These are phyloP conservation scores for Marasmarcha lunaedactyla DNA, from an alignment of 2,888 invertebrate genomes.

Conservation along the genomic window DNA sequence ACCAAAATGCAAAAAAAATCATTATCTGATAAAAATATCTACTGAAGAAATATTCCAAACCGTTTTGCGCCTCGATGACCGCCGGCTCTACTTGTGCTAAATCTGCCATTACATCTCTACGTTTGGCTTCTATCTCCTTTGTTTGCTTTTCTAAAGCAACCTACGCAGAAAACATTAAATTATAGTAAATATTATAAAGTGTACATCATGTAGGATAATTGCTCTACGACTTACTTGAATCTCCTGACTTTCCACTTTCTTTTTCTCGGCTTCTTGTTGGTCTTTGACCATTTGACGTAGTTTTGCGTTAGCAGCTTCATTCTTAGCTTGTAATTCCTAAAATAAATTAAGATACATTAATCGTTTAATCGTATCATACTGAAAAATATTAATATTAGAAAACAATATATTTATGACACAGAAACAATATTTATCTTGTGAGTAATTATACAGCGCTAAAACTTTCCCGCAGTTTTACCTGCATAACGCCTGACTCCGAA, in stretches of 20 bases:
- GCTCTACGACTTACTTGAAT: constrained; percentile 74
- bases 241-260: constrained; percentile 97
- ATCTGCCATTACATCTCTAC: constrained; percentile 95
- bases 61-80: constrained; percentile 97
- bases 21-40: too few species aligned
- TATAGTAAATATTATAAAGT: constrained; percentile 1
- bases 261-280: constrained; percentile 99
- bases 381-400: too few species aligned
- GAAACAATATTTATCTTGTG: too few species aligned
- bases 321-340: constrained; percentile 93
- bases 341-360: too few species aligned
- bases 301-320: constrained; percentile 99
- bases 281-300: constrained; percentile 99
- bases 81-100: constrained; percentile 98
- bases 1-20: too few species aligned
- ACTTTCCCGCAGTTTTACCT: too few species aligned
- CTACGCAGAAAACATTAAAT: constrained; percentile 22
- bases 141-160: constrained; percentile 87
- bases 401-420: too few species aligned
- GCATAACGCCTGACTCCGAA: too few species aligned
- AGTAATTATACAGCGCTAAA: too few species aligned
- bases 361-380: too few species aligned
- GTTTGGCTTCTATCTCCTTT: constrained; percentile 92
- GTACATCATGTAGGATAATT: constrained; percentile 3
- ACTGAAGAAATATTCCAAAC: constrained; percentile 68